Evolutionary conservation across 2,113 vertebrate genomes (phyloP).

Genomic region (Nerophis lumbriciformis): DNA sequence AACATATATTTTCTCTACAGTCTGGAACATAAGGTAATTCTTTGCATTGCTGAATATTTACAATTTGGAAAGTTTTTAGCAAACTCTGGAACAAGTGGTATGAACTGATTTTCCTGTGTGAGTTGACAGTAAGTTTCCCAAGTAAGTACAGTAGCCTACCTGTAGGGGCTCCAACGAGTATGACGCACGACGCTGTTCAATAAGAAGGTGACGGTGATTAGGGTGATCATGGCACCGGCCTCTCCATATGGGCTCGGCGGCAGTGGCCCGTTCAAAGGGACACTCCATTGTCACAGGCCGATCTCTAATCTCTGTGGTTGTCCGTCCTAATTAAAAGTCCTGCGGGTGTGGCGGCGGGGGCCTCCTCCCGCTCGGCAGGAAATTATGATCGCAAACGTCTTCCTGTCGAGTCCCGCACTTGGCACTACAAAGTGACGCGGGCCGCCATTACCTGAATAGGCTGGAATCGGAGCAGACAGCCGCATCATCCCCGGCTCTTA

Average conservation of each 20-base stretch:
- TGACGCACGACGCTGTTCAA: constrained; percentile 7
- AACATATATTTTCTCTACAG: too few relatives aligned
- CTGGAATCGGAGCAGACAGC: constrained; percentile 98
- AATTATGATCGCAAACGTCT: constrained; percentile 99
- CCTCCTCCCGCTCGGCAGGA: constrained; percentile 85
- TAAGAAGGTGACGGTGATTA: constrained; percentile 56
- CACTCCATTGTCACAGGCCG: constrained; percentile 93
- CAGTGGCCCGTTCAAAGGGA: constrained; percentile 89
- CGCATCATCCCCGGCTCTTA: constrained; percentile 96
- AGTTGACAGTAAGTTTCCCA: neutral
- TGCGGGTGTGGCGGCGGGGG: constrained; percentile 82
- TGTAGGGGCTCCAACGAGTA: neutral
- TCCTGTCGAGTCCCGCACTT: constrained; percentile 91
- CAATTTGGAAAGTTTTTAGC: too few relatives aligned
- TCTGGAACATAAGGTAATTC: too few relatives aligned
- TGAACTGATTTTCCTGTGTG: too few relatives aligned
- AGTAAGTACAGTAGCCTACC: neutral
- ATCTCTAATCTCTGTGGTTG: constrained; percentile 97
- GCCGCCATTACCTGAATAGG: constrained; percentile 93
- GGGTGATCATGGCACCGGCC: constrained; percentile 55
- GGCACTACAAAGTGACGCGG: constrained; percentile 92
- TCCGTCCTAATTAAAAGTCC: constrained; percentile 98
- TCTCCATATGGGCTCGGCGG: constrained; percentile 70
- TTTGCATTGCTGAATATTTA: too few relatives aligned
- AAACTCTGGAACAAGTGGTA: too few relatives aligned